Base-by-base conservation (phyloP, 64 coral and sea anemone genomes). In the Porites lutea region DNA sequence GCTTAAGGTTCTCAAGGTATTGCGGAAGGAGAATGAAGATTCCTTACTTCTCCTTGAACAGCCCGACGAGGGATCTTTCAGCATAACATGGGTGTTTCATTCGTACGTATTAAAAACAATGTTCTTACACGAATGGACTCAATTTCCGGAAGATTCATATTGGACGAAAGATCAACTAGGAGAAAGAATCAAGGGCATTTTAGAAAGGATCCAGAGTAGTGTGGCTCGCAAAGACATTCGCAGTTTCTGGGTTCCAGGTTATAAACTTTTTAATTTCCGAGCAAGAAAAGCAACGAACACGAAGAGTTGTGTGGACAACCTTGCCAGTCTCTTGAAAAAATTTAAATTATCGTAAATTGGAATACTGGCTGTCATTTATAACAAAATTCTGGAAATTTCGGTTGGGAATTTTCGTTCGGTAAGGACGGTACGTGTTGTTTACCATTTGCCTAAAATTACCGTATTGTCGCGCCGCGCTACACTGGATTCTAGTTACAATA, bases 181-280 rank as follows among this genome's bases (percentile, higher is more conserved):
- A 15, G 4, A 88, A 44, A 79, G 92, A 59, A 63, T 93, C 1
- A 18, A 62, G 6, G 77, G 86, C 6, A 89, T 93, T 63, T 51
- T 93, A 45, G 23, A 55, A 82, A 86, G 85, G 27, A 82, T 93
- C 19, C 75, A 64, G 8, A 61, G 74, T 43, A 93, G 92, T 82
- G 53, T 93, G 14, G 22, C 27, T 14, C 15, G 37, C 15, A 93
- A 65, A 52, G 66, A 93, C 65, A 93, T 93, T 50, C 78, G 77
- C 23, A 93, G 92, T 45, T 93, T 89, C 50, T 93, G 92, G 92
- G 88, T 93, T 59, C 73, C 86, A 78, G 92, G 82, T 0, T 93
- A 93, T 59, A 93, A 93, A 74, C 86, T 93, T 22, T 93, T 93
- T 45, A 82, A 93, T 73, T 93, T 93, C 68, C 77, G 77, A 13